These are phyloP conservation scores for Lysandra coridon DNA, from an alignment of 2,888 invertebrate genomes.

Conservation along the genomic window DNA sequence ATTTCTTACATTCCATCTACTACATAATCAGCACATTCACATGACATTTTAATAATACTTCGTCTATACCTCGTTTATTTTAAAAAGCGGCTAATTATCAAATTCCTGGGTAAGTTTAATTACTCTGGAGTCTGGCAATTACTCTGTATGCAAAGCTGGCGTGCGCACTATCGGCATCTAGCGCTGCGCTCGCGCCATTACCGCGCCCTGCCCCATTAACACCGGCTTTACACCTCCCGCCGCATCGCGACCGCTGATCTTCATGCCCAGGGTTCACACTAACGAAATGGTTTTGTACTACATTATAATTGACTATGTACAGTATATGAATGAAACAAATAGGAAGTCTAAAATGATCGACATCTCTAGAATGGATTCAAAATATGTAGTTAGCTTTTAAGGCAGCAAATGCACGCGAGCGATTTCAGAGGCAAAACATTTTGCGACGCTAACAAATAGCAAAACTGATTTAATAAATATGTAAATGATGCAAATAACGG, in stretches of 20 bases:
- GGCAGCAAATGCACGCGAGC: background rate
- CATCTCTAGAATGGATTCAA: background rate
- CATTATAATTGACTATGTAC: background rate
- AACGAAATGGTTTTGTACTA: background rate
- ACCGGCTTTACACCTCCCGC: conserved; percentile 53
- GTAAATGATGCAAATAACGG: conserved; percentile 37
- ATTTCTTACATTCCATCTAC: background rate
- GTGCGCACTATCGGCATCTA: conserved; percentile 12
- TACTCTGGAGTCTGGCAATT: conserved; percentile 3
- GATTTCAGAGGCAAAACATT: background rate
- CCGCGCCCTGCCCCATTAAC: conserved; percentile 73
- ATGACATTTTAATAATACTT: too few relatives aligned
- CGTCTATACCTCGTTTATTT: background rate
- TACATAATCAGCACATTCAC: background rate
- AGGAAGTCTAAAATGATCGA: background rate
- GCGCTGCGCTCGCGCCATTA: conserved; percentile 53
- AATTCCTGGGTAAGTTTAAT: conserved; percentile 21
- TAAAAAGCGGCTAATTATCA: conserved; percentile 7
- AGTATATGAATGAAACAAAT: background rate
- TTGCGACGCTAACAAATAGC: conserved; percentile 11
- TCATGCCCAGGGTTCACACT: background rate
- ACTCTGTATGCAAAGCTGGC: conserved; percentile 27
- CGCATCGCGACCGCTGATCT: conserved; percentile 25
- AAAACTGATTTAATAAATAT: conserved; percentile 6
- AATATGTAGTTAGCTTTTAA: too few relatives aligned